Evolutionary conservation across 2,888 invertebrate species (phyloP), one percentile per base, ranked within the genome.

Genomic region (Scaptomyza parva): DNA sequence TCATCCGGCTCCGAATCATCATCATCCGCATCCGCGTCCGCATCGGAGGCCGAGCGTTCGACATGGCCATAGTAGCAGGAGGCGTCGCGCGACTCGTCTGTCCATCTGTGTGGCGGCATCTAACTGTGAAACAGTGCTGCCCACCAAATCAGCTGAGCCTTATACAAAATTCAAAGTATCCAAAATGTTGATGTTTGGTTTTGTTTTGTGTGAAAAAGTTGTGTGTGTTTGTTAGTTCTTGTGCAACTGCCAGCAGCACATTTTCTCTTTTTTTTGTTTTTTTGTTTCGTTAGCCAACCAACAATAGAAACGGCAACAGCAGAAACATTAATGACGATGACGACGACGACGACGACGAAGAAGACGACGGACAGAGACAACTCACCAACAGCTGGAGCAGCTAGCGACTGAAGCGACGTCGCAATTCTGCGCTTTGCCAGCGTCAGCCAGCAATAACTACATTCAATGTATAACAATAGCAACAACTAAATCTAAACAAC

Each of bases 1-100:
- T 88, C 83, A 7, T 79, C 80, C 43, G 70, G 71, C 39, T 88
- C 88, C 14, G 88, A 80, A 17, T 84, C 86, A 40, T 86, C 76
- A 20, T 76, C 70, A 11, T 82, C 79, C 20, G 67, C 71, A 47
- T 78, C 65, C 17, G 63, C 70, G 9, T 82, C 79, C 20, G 67
- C 71, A 47, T 78, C 65, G 20, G 63, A 60, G 28, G 71, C 65
- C 22, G 85, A 61, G 18, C 76, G 65, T 8, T 61, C 48, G 17
- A 67, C 52, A 22, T 86, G 73, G 43, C 61, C 80, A 30, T 88
- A 84, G 44, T 77, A 84, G 22, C 69, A 86, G 50, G 69, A 64
- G 47, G 88, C 84, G 40, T 84, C 83, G 35, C 83, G 88, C 24
- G 88, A 60, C 11, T 84, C 83, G 22, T 84, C 83, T 30, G 83